Conservation (phyloP, 2,113 vertebrate species). For the Tylochromis polylepis region DNA sequence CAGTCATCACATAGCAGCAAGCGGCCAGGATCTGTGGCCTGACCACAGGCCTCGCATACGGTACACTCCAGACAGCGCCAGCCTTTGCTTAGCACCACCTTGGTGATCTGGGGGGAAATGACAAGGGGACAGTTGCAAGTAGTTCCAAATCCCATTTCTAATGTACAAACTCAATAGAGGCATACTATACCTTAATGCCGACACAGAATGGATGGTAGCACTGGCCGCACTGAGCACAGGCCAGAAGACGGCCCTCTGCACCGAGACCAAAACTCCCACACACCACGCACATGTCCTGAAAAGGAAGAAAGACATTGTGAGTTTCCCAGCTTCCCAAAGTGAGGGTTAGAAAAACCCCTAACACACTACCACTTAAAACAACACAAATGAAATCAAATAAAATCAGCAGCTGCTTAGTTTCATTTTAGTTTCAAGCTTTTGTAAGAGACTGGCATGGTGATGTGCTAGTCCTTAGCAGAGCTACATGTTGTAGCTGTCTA, state of each 20-base stretch:
- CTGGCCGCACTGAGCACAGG: constrained; percentile 96
- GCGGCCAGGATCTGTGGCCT: constrained; percentile 91
- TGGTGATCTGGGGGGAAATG: constrained; percentile 81
- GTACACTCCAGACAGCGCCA: constrained; percentile 98
- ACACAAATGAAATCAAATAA: background rate
- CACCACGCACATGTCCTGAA: constrained; percentile 96
- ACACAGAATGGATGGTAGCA: constrained; percentile 98
- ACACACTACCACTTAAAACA: background rate
- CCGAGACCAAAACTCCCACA: constrained; percentile 97
- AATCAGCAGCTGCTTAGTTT: background rate
- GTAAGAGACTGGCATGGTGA: background rate
- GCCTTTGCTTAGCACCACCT: constrained; percentile 95
- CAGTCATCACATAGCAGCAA: constrained; percentile 94
- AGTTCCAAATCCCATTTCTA: background rate
- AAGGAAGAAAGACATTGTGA: constrained; percentile 21
- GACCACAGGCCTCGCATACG: constrained; percentile 94
- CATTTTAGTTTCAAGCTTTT: too few relatives aligned
- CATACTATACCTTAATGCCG: constrained; percentile 86
- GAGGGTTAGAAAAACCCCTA: background rate
- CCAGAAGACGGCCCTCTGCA: constrained; percentile 88
- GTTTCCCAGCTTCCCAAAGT: background rate
- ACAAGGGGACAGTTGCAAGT: background rate
- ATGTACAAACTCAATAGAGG: background rate
- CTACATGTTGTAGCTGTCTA: background rate
- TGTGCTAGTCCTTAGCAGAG: background rate